Conservation (phyloP, 2,888 invertebrate species). For the Eilema depressum region DNA sequence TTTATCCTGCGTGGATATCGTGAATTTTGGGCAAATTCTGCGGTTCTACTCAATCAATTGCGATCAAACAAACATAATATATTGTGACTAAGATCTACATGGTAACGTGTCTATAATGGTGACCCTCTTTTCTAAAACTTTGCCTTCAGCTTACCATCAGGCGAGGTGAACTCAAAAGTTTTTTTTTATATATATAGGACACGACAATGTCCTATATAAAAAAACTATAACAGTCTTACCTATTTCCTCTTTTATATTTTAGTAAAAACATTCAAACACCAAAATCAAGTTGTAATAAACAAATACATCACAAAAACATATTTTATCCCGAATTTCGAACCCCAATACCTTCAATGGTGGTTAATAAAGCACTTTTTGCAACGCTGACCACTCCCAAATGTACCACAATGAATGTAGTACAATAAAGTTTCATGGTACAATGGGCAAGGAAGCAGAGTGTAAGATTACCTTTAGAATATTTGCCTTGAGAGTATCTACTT, state of each 20-base stretch:
- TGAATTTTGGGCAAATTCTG: too few relatives aligned
- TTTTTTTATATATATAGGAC: too few relatives aligned
- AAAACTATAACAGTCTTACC: too few relatives aligned
- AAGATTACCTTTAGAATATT: constrained; percentile 26
- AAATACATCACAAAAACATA: constrained; percentile 17
- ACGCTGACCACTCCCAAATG: constrained; percentile 37
- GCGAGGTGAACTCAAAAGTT: too few relatives aligned
- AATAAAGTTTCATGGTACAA: constrained; percentile 17
- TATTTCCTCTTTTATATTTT: background rate
- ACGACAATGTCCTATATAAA: too few relatives aligned
- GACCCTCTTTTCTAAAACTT: too few relatives aligned
- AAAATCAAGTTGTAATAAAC: constrained; percentile 12
- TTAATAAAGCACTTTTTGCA: constrained; percentile 42
- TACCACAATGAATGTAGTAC: constrained; percentile 22
- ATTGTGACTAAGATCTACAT: too few relatives aligned
- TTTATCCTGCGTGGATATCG: too few relatives aligned
- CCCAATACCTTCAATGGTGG: constrained; percentile 15
- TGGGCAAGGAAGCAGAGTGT: constrained; percentile 15
- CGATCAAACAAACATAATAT: too few relatives aligned
- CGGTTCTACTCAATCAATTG: too few relatives aligned
- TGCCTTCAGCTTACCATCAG: too few relatives aligned
- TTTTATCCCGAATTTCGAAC: constrained; percentile 10
- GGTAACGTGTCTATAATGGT: too few relatives aligned
- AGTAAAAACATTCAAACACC: background rate
- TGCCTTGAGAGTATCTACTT: constrained; percentile 7